Evolutionary conservation across 1,140 invertebrate genomes (phyloP).

Genomic region (Pinna nobilis): DNA sequence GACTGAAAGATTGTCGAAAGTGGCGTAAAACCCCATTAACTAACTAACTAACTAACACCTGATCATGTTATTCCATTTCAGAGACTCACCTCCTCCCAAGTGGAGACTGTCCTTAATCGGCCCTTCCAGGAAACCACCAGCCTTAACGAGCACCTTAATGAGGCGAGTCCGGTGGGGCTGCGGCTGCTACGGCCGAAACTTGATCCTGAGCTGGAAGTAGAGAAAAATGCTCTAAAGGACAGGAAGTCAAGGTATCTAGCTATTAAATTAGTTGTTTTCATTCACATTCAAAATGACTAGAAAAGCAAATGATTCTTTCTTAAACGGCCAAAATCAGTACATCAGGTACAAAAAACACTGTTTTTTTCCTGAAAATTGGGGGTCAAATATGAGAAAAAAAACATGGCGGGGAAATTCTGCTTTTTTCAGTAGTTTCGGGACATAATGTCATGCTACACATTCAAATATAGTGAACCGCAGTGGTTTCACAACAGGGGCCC

Average conservation of each 20-base stretch:
- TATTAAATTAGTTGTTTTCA: too few species aligned
- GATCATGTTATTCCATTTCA: background rate
- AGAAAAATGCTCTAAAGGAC: background rate
- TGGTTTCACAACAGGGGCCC: too few species aligned
- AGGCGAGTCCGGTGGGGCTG: background rate
- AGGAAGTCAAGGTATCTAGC: background rate
- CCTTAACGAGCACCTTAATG: background rate
- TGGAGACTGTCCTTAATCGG: background rate
- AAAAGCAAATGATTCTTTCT: background rate
- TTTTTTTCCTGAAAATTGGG: background rate
- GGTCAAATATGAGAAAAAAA: background rate
- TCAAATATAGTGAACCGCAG: too few species aligned
- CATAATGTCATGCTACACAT: too few species aligned
- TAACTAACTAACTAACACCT: too few species aligned
- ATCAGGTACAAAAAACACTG: background rate
- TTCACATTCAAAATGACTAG: too few species aligned
- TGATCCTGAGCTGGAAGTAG: background rate
- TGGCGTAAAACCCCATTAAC: too few species aligned
- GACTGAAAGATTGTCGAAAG: too few species aligned
- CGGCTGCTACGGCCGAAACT: background rate
- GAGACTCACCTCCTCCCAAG: background rate
- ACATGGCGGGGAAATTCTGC: too few species aligned
- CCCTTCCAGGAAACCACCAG: background rate
- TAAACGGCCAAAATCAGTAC: background rate
- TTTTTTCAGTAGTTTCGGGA: too few species aligned